Evolutionary conservation across 2,113 vertebrate genomes (phyloP), one percentile per base, ranked within the genome.

Genomic region (Anolis sagrei): DNA sequence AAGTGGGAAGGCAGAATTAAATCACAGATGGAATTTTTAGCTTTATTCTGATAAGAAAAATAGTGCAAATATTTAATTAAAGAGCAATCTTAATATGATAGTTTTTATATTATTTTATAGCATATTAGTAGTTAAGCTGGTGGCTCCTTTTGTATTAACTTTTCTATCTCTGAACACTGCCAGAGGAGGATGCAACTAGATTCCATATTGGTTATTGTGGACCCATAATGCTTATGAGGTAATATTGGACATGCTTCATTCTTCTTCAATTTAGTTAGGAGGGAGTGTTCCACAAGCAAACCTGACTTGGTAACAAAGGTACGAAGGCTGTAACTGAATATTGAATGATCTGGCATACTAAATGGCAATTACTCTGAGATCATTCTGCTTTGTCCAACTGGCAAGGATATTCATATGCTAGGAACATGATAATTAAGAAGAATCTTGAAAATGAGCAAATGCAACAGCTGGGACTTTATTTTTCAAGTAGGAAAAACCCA

Each of bases 281-380:
- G 27, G 25, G 13, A 72, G 29, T 18, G 29, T 77, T 85, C 48
- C 83, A 36, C 4, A 5, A 48, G 51, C 51, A 79, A 66, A 29
- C 25, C 34, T 61, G 39, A 39, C 27, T 73, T 73, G 69, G 21
- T 32, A 32, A 73, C 21, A 29, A 62, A 79, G 29, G 25, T 48
- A 48, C 48, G 72, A 79, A 73, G 34, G 34, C 61, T 27, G 10
- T n/a, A 85, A 79, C 34, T 34, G 23, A 62, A 61, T 25, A 32
- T 29, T 79, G 61, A 62, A 61, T 61, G 23, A 44, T 32, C 84
- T 14, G 4, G 84, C 84, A 79, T 73, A 34, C 64, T 61, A 72
- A 85, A 61, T 72, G 66, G 36, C 79, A 79, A 85, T 85, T 85
- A 73, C 19, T 48, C 4, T 27, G 13, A 79, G 68, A 85, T 85